These are phyloP conservation scores for Ditylenchus dipsaci DNA, from an alignment of 1,140 invertebrate species.

Conservation along the genomic window DNA sequence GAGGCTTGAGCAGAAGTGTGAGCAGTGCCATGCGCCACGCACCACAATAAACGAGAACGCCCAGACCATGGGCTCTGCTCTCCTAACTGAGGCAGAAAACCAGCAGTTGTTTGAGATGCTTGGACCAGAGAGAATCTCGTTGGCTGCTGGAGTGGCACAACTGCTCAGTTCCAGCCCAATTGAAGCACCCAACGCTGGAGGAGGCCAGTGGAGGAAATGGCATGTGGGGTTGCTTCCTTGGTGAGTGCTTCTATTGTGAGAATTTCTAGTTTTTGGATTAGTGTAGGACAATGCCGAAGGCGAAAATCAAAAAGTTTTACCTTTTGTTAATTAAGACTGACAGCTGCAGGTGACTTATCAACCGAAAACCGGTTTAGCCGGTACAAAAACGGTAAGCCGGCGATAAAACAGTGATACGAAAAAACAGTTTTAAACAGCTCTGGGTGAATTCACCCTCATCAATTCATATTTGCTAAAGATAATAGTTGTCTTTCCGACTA, in stretches of 20 bases:
- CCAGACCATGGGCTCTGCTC: conserved; percentile 12
- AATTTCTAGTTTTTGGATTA: neutral
- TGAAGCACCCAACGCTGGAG: neutral
- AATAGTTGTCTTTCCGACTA: too few species aligned
- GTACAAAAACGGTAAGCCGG: too few species aligned
- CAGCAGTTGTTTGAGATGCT: conserved; percentile 17
- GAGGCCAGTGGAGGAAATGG: neutral
- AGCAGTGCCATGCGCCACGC: neutral
- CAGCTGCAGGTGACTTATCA: too few species aligned
- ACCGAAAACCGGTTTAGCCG: too few species aligned
- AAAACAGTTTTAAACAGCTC: too few species aligned
- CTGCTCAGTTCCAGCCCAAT: conserved; percentile 1
- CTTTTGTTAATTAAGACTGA: too few species aligned
- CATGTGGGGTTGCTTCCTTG: neutral
- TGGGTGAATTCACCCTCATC: too few species aligned
- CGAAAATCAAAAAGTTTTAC: too few species aligned
- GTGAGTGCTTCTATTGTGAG: neutral
- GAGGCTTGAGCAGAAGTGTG: neutral
- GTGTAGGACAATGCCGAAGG: neutral
- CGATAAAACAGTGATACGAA: too few species aligned
- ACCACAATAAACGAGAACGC: conserved; percentile 15
- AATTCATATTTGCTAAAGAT: too few species aligned
- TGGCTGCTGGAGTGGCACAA: conserved; percentile 27
- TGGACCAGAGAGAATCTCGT: conserved; percentile 18
- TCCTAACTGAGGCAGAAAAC: conserved; percentile 24